Evolutionary conservation across 2,113 vertebrate species (phyloP), one percentile per base, ranked within the genome.

Genomic region (Melanerpes aurifrons): DNA sequence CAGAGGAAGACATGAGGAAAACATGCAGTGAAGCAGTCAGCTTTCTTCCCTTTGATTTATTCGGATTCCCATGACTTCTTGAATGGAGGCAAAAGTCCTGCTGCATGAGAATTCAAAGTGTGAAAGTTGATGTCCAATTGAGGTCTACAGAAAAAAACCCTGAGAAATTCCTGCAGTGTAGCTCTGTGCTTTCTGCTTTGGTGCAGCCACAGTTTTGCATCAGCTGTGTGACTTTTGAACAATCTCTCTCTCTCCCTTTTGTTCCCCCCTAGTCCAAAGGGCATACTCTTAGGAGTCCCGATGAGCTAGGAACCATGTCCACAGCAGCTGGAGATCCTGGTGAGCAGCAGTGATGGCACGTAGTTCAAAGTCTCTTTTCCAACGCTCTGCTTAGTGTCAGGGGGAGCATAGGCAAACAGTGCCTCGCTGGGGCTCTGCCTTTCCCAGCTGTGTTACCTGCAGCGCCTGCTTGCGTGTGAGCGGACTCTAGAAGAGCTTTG

Each of bases 291-390:
- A 22, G 45, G 58, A 75, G 73, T 68, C 48, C 50, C 0, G 5
- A 28, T 0, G 2, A 19, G 43, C 71, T 81, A 22, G 77, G 58
- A 69, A 31, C 64, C 57, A 4, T 26, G 69, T 74, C 77, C 66
- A 17, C 12, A 43, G 76, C 57, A 92, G 84, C 19, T 31, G 0
- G 0, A 61, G 81, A 43, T 72, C 43, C 67, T 26, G 37, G 37
- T 26, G 84, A 82, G 59, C 74, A 59, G 68, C 2, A 7, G 40
- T 24, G 50, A 21, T n/a, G 48, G 62, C 58, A 45, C 9, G 28
- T 71, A 86, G 84, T 90, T 93, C 84, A 91, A 86, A 93, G 89
- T 72, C 93, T 90, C 62, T 92, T 83, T 89, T 64, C 66, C 43
- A 71, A 86, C 83, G 74, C 32, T 59, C 12, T 94, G 68, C 75